Evolutionary conservation across 2,113 vertebrate genomes (phyloP).

Genomic region (Rana temporaria): DNA sequence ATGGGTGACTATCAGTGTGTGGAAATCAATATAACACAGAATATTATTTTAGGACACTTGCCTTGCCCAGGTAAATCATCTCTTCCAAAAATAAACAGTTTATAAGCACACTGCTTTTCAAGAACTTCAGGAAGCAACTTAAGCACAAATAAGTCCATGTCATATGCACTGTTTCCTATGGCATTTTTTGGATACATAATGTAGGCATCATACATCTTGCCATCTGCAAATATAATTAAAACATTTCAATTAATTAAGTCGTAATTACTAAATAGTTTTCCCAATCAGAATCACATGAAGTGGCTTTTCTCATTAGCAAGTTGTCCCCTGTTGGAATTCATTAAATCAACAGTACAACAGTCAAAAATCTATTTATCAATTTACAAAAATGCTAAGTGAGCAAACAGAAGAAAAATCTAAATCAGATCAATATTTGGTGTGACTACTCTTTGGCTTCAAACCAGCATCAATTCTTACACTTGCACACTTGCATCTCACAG

Average conservation of each 20-base stretch:
- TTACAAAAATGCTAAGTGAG: no score
- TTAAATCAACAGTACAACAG: no score
- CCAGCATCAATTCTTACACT: no score
- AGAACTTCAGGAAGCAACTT: slow-evolving; percentile 82
- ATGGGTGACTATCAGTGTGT: neutral
- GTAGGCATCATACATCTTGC: slow-evolving; percentile 90
- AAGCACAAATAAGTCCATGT: slow-evolving; percentile 71
- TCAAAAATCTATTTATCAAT: no score
- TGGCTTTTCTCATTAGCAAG: neutral
- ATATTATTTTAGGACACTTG: slow-evolving; percentile 60
- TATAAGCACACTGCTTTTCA: slow-evolving; percentile 85
- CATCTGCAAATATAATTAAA: slow-evolving; percentile 73
- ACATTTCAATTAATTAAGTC: no score
- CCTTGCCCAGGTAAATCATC: slow-evolving; percentile 86
- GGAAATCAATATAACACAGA: neutral
- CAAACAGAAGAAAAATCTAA: no score
- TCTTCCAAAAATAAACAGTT: slow-evolving; percentile 86
- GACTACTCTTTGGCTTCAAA: no score
- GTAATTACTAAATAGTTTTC: no score
- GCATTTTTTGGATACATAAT: slow-evolving; percentile 80
- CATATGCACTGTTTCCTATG: slow-evolving; percentile 29
- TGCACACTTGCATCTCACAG: no score
- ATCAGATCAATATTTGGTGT: no score
- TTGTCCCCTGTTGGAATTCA: neutral
- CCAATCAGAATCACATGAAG: no score